Evolutionary conservation across 1,140 invertebrate species (phyloP), one percentile per base, ranked within the genome.

Genomic region (Papilio helenus): DNA sequence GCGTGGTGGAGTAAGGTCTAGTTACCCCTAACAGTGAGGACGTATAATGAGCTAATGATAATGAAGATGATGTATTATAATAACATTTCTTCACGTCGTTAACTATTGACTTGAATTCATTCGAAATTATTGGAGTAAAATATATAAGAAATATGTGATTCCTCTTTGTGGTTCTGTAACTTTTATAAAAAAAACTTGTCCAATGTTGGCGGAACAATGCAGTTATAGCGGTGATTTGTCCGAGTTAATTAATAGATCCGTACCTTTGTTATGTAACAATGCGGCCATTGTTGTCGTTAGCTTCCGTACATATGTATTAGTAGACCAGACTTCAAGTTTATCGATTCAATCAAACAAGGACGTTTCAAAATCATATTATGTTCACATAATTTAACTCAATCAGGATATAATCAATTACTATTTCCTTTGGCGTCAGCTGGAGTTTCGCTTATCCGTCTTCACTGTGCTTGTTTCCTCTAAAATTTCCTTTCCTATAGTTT

Each of bases 231-330:
- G 74, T 18, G 46, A 76, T 76, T 76, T 76, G 74, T 58, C 74
- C 51, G 49, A 42, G 74, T 76, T 76, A 76, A 76, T 76, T 76
- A 61, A 76, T 76, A 58, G 16, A 42, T 76, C 74, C 74, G 74
- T 76, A 76, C 74, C 74, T 76, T 76, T 61, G 74, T 76, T 58
- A 58, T 26, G 49, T 20, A 76, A 76, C 74, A 76, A 39, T 42
- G 51, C 14, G n/a, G 49, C 46, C 29, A 76, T 76, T 76, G 74
- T 76, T 76, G 26, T 8, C 29, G 74, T 76, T 26, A 42, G 55
- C 55, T 29, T 39, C 26, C 18, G 5, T 12, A 26, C 26, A 44
- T 34, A 51, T 76, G 49, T 44, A 74, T 74, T 14, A 20, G 44
- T 74, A 72, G n/a, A 44, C 42, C 29, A 18, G 74, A 29, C 20